Evolutionary conservation across 2,888 invertebrate genomes (phyloP), one percentile per base, ranked within the genome.

Genomic region (Achlya flavicornis): DNA sequence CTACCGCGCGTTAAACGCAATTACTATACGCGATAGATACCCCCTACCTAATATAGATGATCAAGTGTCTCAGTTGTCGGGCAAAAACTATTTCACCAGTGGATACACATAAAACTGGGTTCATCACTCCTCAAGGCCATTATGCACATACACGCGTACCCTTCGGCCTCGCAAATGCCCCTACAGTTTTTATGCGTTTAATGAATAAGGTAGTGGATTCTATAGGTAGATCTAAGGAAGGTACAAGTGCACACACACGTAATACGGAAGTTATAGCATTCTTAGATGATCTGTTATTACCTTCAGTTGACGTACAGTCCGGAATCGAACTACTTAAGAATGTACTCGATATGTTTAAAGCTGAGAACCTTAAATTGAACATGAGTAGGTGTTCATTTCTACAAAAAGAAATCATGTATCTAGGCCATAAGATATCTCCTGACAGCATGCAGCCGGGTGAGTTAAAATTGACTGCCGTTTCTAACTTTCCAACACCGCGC

Each of bases 21-120:
- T 75, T 0, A 77, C 77, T 0, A 19, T 77, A 0, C 67, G 66
- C 33, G 77, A 79, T 60, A 69, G 76, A n/a, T 77, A 65, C 61
- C 76, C 76, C 0, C 59, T 78, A 10, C 78, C 76, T 0, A 68
- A 75, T 35, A 78, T 78, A 3, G 78, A 77, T 0, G 76, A 76
- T 59, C 74, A 76, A 19, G 11, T 79, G 1, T 68, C 68, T 1
- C 66, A 67, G 7, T 41, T 76, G 53, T 67, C 73, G 0, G 76
- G 75, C 14, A 76, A 74, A 63, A 64, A 63, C 0, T 73, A 58
- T 61, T 78, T 76, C 32, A 75, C 74, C 0, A 66, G 62, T 46
- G 32, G 66, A 66, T 38, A 70, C 53, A 8, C 66, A 73, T 57
- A 73, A 74, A 65, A 75, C 73, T 8, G 75, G 66, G 1, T 77